phyloP scores from a whole-genome alignment of 2,888 invertebrate genomes.

The Eupithecia dodoneata region DNA sequence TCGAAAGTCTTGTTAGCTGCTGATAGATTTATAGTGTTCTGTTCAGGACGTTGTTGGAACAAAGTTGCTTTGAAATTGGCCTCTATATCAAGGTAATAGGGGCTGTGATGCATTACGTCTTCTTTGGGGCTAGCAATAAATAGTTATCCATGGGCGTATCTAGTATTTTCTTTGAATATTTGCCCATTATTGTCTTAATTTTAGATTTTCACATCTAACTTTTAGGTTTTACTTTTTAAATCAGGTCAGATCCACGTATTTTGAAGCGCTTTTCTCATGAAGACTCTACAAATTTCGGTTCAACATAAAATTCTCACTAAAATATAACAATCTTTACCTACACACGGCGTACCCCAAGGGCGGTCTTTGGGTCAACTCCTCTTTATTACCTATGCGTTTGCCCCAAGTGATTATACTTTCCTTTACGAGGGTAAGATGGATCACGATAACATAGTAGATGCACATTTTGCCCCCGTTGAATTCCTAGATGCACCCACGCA shows the following conservation, averaged over 20 bases:
- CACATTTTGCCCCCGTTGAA: background rate
- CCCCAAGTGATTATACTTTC: background rate
- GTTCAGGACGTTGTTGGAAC: slow-evolving; percentile 58
- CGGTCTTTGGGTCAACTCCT: background rate
- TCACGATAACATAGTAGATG: background rate
- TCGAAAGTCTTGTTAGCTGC: slow-evolving; percentile 45
- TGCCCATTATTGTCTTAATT: background rate
- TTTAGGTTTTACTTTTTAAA: background rate
- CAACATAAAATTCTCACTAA: background rate
- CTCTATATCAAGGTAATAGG: slow-evolving; percentile 66
- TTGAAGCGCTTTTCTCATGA: background rate
- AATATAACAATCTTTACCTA: background rate
- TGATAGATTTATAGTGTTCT: slow-evolving; percentile 49
- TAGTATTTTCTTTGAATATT: slow-evolving; percentile 1
- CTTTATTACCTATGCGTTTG: background rate
- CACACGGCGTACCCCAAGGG: background rate
- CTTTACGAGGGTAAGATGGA: background rate
- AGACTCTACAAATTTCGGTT: background rate
- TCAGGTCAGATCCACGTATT: background rate
- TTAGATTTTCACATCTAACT: background rate
- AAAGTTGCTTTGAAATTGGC: slow-evolving; percentile 63
- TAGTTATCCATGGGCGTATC: slow-evolving; percentile 47
- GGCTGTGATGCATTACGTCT: slow-evolving; percentile 62
- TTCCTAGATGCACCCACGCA: slow-evolving; percentile 20
- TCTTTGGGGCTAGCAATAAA: slow-evolving; percentile 65